phyloP scores from a whole-genome alignment of 2,797 vertebrate genomes.

The Neosilurus hyrtlii region DNA sequence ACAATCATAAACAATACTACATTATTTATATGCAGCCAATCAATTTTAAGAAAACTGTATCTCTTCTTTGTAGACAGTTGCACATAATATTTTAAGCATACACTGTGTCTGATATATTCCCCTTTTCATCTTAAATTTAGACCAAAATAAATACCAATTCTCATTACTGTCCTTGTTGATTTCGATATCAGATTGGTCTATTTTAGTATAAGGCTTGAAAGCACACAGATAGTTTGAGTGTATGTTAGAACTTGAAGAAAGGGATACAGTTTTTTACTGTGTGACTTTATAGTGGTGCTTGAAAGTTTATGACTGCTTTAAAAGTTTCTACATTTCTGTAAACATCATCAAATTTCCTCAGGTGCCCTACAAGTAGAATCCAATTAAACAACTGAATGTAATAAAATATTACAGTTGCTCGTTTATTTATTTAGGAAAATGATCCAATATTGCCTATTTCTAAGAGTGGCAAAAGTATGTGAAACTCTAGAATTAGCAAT shows the following conservation, averaged over 20 bases:
- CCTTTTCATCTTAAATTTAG: background rate
- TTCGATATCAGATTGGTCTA: background rate
- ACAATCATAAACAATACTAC: constrained; percentile 13
- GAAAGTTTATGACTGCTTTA: too few relatives aligned
- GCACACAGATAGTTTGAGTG: background rate
- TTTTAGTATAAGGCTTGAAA: background rate
- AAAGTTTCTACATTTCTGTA: too few relatives aligned
- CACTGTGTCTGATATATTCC: background rate
- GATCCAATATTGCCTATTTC: too few relatives aligned
- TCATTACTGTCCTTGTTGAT: background rate
- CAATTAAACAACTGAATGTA: too few relatives aligned
- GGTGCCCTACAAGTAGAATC: too few relatives aligned
- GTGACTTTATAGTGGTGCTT: constrained; percentile 25
- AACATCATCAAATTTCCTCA: too few relatives aligned
- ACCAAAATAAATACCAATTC: background rate
- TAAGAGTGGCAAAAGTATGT: too few relatives aligned
- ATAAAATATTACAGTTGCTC: too few relatives aligned
- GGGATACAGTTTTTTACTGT: constrained; percentile 61
- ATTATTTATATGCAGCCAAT: constrained; percentile 15
- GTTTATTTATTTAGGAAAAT: too few relatives aligned
- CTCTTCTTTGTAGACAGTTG: constrained; percentile 34
- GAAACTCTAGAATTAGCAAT: too few relatives aligned
- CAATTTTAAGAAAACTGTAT: constrained; percentile 49
- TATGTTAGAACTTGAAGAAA: constrained; percentile 14
- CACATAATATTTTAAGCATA: constrained; percentile 20